Percentiles rank a stretch among this genome's conserved stretches.
These are phyloP conservation scores for Drosophila diplacantha DNA, from an alignment of 2,888 invertebrate species.

Conservation along the genomic window DNA sequence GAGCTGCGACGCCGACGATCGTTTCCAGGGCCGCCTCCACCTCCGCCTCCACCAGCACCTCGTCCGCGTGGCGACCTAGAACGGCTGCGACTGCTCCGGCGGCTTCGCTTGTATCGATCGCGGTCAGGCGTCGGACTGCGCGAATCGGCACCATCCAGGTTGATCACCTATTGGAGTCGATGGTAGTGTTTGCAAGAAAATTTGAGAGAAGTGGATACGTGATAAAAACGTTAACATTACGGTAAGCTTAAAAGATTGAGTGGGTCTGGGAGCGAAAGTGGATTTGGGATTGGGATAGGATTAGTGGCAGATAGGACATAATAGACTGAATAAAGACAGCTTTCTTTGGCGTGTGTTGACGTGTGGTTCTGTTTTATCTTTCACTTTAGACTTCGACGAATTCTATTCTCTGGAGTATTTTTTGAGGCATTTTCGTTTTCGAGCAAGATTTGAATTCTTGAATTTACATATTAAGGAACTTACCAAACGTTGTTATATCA, in stretches of 20 bases:
- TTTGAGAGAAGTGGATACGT: slow-evolving; percentile 62
- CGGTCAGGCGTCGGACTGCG: slow-evolving; percentile 79
- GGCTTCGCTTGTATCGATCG: slow-evolving; percentile 78
- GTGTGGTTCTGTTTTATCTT: slow-evolving; percentile 67
- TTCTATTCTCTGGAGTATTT: slow-evolving; percentile 37
- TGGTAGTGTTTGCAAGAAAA: slow-evolving; percentile 57
- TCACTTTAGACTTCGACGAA: slow-evolving; percentile 17
- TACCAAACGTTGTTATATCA: slow-evolving; percentile 78
- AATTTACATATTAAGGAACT: slow-evolving; percentile 71
- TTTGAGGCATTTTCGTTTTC: slow-evolving; percentile 54
- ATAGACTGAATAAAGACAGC: slow-evolving; percentile 50
- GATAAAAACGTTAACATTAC: slow-evolving; percentile 63
- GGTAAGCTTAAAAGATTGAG: slow-evolving; percentile 38
- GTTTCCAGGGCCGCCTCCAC: slow-evolving; percentile 42
- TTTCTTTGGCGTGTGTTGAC: slow-evolving; percentile 76
- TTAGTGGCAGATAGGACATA: slow-evolving; percentile 12
- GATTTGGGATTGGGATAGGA: slow-evolving; percentile 5
- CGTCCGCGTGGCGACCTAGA: slow-evolving; percentile 77
- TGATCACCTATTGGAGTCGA: slow-evolving; percentile 75
- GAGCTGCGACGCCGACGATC: slow-evolving; percentile 77
- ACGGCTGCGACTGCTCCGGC: slow-evolving; percentile 77
- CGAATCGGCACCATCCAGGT: slow-evolving; percentile 81
- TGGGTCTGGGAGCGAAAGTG: slow-evolving; percentile 1
- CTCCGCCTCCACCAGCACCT: slow-evolving; percentile 42
- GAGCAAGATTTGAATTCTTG: slow-evolving; percentile 60